phyloP scores from a whole-genome alignment of 2,888 invertebrate species.

The Resseliella maxima region DNA sequence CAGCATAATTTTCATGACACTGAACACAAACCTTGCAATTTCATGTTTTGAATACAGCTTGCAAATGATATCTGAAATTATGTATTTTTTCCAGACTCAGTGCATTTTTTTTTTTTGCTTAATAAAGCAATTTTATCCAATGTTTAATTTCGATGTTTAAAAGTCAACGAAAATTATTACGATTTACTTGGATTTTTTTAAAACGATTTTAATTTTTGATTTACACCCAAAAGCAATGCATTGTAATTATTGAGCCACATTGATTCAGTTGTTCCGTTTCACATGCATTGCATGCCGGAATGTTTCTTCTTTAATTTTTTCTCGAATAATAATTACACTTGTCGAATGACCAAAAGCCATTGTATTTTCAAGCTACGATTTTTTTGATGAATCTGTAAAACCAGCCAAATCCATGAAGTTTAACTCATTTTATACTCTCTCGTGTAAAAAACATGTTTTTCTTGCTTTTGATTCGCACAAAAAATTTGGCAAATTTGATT shows the following conservation, averaged over 20 bases:
- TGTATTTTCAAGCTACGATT: not conserved
- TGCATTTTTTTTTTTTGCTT: not conserved
- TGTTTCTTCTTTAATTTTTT: not conserved
- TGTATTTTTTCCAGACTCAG: not conserved
- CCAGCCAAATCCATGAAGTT: not conserved
- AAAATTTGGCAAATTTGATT: not conserved
- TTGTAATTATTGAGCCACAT: slow-evolving; percentile 11
- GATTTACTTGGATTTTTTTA: not conserved
- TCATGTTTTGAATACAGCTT: not conserved
- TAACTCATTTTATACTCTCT: not conserved
- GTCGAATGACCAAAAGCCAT: not conserved
- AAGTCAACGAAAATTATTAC: slow-evolving; percentile 45
- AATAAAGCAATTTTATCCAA: not conserved
- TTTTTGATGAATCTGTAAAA: not conserved
- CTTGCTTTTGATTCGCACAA: not conserved
- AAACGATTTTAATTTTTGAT: not conserved
- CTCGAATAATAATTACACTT: not conserved
- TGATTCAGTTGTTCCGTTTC: slow-evolving; percentile 29
- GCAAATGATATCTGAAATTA: not conserved
- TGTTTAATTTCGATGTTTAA: slow-evolving; percentile 23
- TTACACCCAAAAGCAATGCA: slow-evolving; percentile 37
- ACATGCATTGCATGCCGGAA: slow-evolving; percentile 21
- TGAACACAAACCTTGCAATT: not conserved
- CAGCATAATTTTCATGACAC: slow-evolving; percentile 34
- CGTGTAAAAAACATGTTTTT: not conserved